Base-by-base conservation (phyloP, 2,888 invertebrate species). In the Patella pellucida region DNA sequence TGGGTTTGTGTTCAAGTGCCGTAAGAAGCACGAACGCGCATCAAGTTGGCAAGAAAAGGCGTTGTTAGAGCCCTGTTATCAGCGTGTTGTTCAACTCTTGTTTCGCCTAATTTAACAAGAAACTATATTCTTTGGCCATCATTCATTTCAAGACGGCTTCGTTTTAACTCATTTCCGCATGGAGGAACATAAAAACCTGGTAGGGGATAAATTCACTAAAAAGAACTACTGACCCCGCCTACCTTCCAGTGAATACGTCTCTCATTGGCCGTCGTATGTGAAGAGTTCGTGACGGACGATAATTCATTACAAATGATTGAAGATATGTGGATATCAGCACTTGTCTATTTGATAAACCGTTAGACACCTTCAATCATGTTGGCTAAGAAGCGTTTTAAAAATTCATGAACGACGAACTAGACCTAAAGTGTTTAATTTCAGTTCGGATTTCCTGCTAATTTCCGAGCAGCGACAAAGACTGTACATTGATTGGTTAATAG, bases 401-500 rank as follows among this genome's bases (percentile, higher is more conserved):
- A 79, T 79, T 76, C 79, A 79, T 79, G 79, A 77, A 73, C 74
- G 69, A 71, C 41, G 73, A 76, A 76, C 69, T 72, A 69, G 72
- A 68, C 67, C 71, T 71, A 73, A 72, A 77, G 79, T 77, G 75
- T 75, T 75, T 79, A 77, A 79, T 79, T 77, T 77, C 41, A 62
- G 50, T 51, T 31, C 76, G 77, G 79, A 79, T 71, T 70, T 77
- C 79, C 79, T 75, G 73, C 70, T 77, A 73, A 79, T 79, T 79
- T 79, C 79, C 79, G 69, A 68, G 23, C 54, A 69, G 54, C 71
- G 23, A 73, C 69, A 51, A 71, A 74, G 74, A 67, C 52, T 52
- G 71, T 50, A 67, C 52, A 56, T 71, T 68, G 70, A 76, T 76
- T 74, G 77, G 77, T 69, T 71, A 51, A 50, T 71, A 31, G 68